These are phyloP conservation scores for Pluvialis apricaria DNA, from an alignment of 2,113 vertebrate species.

Conservation along the genomic window DNA sequence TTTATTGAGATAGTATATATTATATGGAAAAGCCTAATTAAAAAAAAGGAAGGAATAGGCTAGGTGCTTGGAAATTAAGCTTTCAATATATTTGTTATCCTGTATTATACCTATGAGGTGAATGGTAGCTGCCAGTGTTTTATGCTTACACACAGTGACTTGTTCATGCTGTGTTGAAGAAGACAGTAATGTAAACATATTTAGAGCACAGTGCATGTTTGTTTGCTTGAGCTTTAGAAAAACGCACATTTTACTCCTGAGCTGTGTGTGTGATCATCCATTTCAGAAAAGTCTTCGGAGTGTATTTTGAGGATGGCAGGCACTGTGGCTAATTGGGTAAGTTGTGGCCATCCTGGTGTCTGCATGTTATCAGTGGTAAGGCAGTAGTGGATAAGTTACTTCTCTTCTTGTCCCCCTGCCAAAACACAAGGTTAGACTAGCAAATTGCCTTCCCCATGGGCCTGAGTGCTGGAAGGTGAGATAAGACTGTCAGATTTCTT, in stretches of 20 bases:
- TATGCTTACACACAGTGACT: not conserved
- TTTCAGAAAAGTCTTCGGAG: not conserved
- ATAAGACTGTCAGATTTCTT: not conserved
- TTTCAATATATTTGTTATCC: not conserved
- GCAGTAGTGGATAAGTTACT: not conserved
- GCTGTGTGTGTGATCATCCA: not conserved
- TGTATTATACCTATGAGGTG: not conserved
- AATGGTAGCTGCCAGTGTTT: not conserved
- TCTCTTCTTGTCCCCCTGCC: not conserved
- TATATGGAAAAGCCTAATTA: not conserved
- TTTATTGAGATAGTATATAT: not conserved
- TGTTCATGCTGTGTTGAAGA: not conserved
- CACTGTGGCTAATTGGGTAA: not conserved
- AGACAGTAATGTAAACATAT: not conserved
- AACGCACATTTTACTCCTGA: not conserved
- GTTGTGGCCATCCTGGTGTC: not conserved
- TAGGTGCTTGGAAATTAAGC: not conserved
- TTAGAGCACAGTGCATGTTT: not conserved
- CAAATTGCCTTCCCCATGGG: not conserved
- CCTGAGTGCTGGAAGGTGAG: not conserved
- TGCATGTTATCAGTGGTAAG: not conserved
- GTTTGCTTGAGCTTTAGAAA: not conserved
- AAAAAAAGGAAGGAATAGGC: not conserved
- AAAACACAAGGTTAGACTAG: not conserved
- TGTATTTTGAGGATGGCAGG: not conserved